A percentile compares a stretch with the other conserved stretches of the same genome.
These are phyloP conservation scores for Leptinotarsa tumamoca DNA, from an alignment of 2,888 invertebrate species.

Conservation along the genomic window DNA sequence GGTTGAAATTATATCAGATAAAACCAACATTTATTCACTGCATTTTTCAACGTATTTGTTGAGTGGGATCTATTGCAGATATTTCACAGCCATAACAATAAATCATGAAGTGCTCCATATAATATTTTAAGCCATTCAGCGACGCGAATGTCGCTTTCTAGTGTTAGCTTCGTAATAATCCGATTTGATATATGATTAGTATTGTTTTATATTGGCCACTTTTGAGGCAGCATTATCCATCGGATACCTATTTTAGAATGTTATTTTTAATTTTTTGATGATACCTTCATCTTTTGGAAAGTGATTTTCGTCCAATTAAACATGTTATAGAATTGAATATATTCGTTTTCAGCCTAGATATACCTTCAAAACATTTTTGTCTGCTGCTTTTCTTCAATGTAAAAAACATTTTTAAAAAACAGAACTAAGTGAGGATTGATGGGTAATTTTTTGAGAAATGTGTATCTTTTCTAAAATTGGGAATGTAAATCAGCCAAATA, in stretches of 20 bases:
- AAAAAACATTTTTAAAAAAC: too few relatives aligned
- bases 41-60: not conserved
- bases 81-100: constrained; percentile 6
- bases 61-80: constrained; percentile 7
- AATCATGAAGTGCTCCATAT: constrained; percentile 10
- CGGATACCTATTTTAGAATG: not conserved
- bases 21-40: not conserved
- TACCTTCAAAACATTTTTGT: too few relatives aligned
- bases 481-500: too few relatives aligned
- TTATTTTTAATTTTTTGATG: not conserved
- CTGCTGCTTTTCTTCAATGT: too few relatives aligned
- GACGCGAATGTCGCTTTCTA: constrained; percentile 15
- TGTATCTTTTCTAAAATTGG: too few relatives aligned
- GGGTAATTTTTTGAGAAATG: too few relatives aligned
- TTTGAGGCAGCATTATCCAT: not conserved
- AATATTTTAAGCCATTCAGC: constrained; percentile 18
- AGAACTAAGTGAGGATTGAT: too few relatives aligned
- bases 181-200: constrained; percentile 16
- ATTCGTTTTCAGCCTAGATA: too few relatives aligned
- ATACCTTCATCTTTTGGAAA: too few relatives aligned
- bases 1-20: not conserved
- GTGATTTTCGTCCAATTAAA: too few relatives aligned
- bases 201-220: constrained; percentile 4
- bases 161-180: constrained; percentile 8
- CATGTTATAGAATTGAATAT: too few relatives aligned